phyloP scores from a whole-genome alignment of 2,113 vertebrate genomes.

The Cavia porcellus region DNA sequence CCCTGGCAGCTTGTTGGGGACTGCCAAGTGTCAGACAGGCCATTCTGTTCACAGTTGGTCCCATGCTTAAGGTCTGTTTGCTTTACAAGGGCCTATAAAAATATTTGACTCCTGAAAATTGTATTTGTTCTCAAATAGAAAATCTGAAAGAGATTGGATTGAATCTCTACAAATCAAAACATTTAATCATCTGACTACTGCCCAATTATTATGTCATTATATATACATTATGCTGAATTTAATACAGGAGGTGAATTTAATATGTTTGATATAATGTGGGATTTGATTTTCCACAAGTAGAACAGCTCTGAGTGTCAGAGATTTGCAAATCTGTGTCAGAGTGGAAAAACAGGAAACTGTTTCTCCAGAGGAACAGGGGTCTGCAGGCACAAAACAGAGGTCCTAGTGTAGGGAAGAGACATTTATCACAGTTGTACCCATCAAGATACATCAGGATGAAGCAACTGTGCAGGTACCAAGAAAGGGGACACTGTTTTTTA shows the following conservation, averaged over 20 bases:
- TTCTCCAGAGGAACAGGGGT: not conserved
- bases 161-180: conserved; percentile 38
- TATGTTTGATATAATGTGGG: not conserved
- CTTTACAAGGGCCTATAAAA: not conserved
- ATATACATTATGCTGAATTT: not conserved
- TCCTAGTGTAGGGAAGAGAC: not conserved
- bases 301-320: not conserved
- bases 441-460: not conserved
- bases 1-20: not conserved
- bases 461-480: not conserved
- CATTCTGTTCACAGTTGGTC: not conserved
- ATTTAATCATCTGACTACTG: not conserved
- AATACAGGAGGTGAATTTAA: conserved; percentile 14
- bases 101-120: conserved; percentile 10
- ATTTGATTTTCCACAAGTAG: not conserved
- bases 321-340: conserved; percentile 18
- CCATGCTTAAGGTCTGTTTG: not conserved
- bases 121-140: conserved; percentile 29
- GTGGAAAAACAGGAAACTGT: not conserved
- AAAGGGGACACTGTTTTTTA: not conserved
- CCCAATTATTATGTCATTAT: conserved; percentile 19
- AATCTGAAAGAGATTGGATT: not conserved
- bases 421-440: too few species aligned
- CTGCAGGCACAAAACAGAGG: not conserved
- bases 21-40: not conserved